phyloP scores from a whole-genome alignment of 2,888 invertebrate species.

The Thalpophila matura region DNA sequence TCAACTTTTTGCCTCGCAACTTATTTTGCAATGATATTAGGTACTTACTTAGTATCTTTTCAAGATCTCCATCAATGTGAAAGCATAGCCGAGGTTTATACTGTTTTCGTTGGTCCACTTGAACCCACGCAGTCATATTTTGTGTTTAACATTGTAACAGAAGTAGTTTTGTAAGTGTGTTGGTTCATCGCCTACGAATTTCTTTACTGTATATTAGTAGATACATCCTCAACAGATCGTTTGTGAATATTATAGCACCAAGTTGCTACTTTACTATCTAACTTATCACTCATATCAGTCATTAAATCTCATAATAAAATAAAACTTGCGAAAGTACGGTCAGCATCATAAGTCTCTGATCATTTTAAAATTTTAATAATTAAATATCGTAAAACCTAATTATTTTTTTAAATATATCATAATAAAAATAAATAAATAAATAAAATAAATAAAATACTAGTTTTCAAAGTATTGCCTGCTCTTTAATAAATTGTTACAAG shows the following conservation, averaged over 20 bases:
- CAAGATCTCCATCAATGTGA: not conserved
- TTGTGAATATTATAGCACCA: not conserved
- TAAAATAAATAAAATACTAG: too few species aligned
- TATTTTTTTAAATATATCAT: too few species aligned
- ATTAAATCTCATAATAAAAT: not conserved
- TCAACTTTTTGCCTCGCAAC: not conserved
- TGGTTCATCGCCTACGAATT: slow-evolving; percentile 39
- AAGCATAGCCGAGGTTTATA: slow-evolving; percentile 8
- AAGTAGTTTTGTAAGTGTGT: slow-evolving; percentile 13
- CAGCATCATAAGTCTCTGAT: too few species aligned
- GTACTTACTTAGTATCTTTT: not conserved
- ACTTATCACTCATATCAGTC: not conserved
- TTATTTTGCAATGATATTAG: not conserved
- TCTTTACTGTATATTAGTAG: slow-evolving; percentile 14
- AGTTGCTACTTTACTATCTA: not conserved
- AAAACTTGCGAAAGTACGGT: not conserved
- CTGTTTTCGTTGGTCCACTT: not conserved
- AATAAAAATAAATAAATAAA: too few species aligned
- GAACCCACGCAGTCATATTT: slow-evolving; percentile 33
- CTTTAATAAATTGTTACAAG: too few species aligned
- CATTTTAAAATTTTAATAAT: too few species aligned
- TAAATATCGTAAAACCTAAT: too few species aligned
- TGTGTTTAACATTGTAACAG: slow-evolving; percentile 23
- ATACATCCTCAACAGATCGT: slow-evolving; percentile 8
- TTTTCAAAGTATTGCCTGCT: too few species aligned